These are phyloP conservation scores for Branchipolynoe longqiensis DNA, from an alignment of 2,888 invertebrate species.

Conservation along the genomic window DNA sequence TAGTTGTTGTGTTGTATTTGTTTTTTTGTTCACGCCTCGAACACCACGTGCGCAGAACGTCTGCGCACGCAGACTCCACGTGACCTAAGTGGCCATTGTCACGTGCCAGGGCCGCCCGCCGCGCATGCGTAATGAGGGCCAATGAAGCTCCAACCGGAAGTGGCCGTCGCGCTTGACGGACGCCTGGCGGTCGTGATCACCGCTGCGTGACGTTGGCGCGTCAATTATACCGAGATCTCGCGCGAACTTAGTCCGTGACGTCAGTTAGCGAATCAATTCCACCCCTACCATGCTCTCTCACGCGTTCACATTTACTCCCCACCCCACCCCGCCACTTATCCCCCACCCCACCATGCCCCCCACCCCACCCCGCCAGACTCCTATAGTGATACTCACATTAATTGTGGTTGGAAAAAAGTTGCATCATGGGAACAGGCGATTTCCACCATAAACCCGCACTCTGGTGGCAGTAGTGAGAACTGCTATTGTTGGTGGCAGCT, in stretches of 20 bases:
- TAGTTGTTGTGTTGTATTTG: no score
- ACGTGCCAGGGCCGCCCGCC: neutral
- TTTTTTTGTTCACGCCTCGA: no score
- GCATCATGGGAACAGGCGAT: no score
- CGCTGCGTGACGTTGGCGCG: neutral
- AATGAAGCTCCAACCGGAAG: constrained; percentile 16
- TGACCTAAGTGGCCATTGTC: neutral
- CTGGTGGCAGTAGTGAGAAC: no score
- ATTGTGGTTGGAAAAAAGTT: no score
- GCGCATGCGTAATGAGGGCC: constrained; percentile 43
- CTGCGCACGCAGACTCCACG: neutral
- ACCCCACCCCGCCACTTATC: neutral
- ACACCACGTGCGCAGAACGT: no score
- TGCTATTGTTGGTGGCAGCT: no score
- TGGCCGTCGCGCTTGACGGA: constrained; percentile 15
- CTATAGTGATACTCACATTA: no score
- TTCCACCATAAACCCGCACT: no score
- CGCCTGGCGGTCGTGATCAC: neutral
- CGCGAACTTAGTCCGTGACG: no score
- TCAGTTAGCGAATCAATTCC: neutral
- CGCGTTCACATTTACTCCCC: neutral
- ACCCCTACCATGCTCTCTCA: neutral
- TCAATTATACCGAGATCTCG: no score
- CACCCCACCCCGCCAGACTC: neutral
- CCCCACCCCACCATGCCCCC: neutral